Percentiles rank a stretch among this genome's conserved stretches.
These are phyloP conservation scores for Radopholus similis DNA, from an alignment of 1,140 invertebrate genomes.

Conservation along the genomic window DNA sequence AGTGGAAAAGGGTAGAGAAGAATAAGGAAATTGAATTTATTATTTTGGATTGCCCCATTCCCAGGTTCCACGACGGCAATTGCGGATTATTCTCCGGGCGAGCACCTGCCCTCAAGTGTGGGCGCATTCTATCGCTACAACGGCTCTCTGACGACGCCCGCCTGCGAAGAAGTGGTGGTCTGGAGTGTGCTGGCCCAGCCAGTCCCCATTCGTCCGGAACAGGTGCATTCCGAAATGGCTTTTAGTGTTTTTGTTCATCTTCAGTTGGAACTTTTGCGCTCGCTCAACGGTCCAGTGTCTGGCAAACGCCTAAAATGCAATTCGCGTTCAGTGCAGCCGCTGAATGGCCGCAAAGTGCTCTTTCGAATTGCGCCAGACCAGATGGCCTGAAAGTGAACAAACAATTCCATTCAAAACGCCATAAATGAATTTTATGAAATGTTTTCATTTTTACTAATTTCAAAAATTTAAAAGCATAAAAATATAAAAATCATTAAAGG, in stretches of 20 bases:
- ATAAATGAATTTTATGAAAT: no score
- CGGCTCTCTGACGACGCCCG: slow-evolving; percentile 84
- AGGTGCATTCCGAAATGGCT: neutral
- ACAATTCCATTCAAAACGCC: no score
- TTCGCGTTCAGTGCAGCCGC: neutral
- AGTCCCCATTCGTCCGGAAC: slow-evolving; percentile 20
- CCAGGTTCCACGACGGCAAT: neutral
- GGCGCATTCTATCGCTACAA: slow-evolving; percentile 69
- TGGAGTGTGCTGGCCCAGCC: slow-evolving; percentile 79
- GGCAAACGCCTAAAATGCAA: neutral
- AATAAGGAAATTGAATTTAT: no score
- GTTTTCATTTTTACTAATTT: no score
- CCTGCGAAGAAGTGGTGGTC: slow-evolving; percentile 78
- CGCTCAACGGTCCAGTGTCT: neutral
- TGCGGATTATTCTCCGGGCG: neutral
- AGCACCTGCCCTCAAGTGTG: slow-evolving; percentile 28
- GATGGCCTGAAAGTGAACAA: no score
- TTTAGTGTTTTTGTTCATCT: neutral
- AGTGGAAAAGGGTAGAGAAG: slow-evolving; percentile 22
- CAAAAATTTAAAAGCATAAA: no score
- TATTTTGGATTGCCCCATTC: no score
- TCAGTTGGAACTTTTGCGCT: neutral
- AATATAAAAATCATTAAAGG: no score
- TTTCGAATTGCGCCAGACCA: no score
- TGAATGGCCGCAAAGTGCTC: no score